Evolutionary conservation across 1,140 invertebrate species (phyloP).

Genomic region (Trachymyrmex septentrionalis): DNA sequence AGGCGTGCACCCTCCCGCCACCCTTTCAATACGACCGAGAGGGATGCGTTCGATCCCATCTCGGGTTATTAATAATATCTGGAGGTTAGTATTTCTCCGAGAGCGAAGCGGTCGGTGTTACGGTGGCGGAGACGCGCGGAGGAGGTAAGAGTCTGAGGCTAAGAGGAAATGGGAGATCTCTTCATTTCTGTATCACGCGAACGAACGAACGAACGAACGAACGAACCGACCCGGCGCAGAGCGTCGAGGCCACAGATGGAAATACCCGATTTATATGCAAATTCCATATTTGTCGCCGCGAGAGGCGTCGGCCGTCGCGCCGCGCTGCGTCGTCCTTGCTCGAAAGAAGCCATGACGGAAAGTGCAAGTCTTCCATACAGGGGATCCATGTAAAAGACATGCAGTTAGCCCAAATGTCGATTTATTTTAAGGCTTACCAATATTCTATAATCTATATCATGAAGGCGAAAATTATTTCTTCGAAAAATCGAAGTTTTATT

Average conservation of each 20-base stretch:
- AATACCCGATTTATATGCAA: conserved; percentile 91
- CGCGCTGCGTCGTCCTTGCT: conserved; percentile 35
- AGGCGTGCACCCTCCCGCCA: conserved; percentile 69
- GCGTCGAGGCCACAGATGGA: conserved; percentile 88
- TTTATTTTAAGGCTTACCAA: background rate
- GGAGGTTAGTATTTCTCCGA: conserved; percentile 84
- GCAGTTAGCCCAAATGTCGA: background rate
- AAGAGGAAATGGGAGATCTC: conserved; percentile 82
- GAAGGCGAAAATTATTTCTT: background rate
- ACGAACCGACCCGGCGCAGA: conserved; percentile 59
- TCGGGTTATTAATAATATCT: conserved; percentile 87
- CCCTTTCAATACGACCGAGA: conserved; percentile 70
- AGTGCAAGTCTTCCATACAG: background rate
- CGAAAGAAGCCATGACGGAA: conserved; percentile 68
- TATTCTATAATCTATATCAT: background rate
- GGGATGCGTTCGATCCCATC: conserved; percentile 84
- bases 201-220: conserved; percentile 77
- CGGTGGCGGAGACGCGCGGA: conserved; percentile 40
- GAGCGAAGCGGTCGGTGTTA: conserved; percentile 62
- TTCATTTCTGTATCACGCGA: conserved; percentile 86
- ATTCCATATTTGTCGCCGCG: conserved; percentile 90
- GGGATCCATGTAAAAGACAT: background rate
- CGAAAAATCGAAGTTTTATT: background rate
- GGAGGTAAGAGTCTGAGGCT: conserved; percentile 47
- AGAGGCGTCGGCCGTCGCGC: conserved; percentile 67